Evolutionary conservation across 2,113 vertebrate genomes (phyloP), one percentile per base, ranked within the genome.

Genomic region (Leptobrachium leishanense): DNA sequence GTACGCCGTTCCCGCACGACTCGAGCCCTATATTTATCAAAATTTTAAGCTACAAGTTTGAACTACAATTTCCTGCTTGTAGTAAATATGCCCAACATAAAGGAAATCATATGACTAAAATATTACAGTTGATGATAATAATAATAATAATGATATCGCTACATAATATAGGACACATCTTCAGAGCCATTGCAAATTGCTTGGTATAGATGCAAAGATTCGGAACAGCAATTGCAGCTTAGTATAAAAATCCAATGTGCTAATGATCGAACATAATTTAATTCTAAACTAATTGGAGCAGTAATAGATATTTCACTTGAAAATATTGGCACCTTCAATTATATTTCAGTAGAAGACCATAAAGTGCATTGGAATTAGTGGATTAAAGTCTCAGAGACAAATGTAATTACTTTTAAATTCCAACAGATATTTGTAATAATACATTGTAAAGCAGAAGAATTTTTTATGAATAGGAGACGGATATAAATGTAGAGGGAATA

Each of bases 281-380:
- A 80, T 74, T 74, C 64, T 57, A 67, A 66, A 59, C 77, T 80
- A 80, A 80, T 67, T 74, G 64, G 53, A 73, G n/a, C 40, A 59
- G 71, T 68, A 80, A 80, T 80, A 68, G 71, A 80, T 74, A 80
- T 80, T 68, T 74, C 71, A 68, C 42, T 74, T 68, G 64, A 68
- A 74, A 74, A 74, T 79, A 80, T 80, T 80, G 70, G 71, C 77
- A 80, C 71, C 71, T 80, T 66, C 50, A 79, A 79, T 79, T 68
- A 80, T 67, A 67, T 59, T 80, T 74, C 63, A 68, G 71, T 46
- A 68, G 63, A 59, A 3, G 11, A 67, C 8, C 15, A 64, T 43
- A 74, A 74, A 43, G 72, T 42, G 59, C 43, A 64, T 11, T 55
- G 11, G n/a, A 43, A 68, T 55, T 74, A 80, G 71, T 80, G 31